Evolutionary conservation across 1,140 invertebrate genomes (phyloP), one percentile per base, ranked within the genome.

Genomic region (Matsumurasca onukii): DNA sequence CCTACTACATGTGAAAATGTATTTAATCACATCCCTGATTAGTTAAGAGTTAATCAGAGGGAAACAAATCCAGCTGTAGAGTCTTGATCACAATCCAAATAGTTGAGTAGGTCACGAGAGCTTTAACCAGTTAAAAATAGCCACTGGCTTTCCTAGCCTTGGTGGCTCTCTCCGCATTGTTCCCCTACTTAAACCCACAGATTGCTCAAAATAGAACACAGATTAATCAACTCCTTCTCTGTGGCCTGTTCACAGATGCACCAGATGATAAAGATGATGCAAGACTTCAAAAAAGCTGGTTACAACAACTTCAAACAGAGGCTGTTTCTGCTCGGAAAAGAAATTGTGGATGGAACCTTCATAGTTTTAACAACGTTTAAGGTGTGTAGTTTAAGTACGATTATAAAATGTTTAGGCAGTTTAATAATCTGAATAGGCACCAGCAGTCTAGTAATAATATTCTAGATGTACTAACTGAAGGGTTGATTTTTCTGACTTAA

Each of bases 301-400:
- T 59, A 59, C n/a, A 27, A 27, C 25, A 59, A 59, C 25, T 59
- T 59, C 55, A 59, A 59, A 29, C 55, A 59, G 24, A 59, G 55
- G 25, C 25, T 59, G 15, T 59, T 59, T n/a, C 12, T 24, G 12
- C 24, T 59, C 5, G 55, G 55, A 13, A 59, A 59, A 3, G 30
- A 25, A 22, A 59, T 27, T 59, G 55, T 27, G 22, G 24, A 59
- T 25, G 55, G 55, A 5, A 59, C 55, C 1, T 27, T 59, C 24
- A 29, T 59, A 2, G 55, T 59, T 27, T 59, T 59, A 29, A 59
- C 55, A 22, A 27, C 55, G 15, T 59, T 59, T 29, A 13, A 59
- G 24, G 49, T 51, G 24, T 20, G 49, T 9, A 45, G n/a, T 12
- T 9, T 45, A n/a, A 45, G n/a, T 45, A 9, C n/a, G 9, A n/a